These are phyloP conservation scores for Picathartes gymnocephalus DNA, from an alignment of 2,113 vertebrate genomes.

Conservation along the genomic window DNA sequence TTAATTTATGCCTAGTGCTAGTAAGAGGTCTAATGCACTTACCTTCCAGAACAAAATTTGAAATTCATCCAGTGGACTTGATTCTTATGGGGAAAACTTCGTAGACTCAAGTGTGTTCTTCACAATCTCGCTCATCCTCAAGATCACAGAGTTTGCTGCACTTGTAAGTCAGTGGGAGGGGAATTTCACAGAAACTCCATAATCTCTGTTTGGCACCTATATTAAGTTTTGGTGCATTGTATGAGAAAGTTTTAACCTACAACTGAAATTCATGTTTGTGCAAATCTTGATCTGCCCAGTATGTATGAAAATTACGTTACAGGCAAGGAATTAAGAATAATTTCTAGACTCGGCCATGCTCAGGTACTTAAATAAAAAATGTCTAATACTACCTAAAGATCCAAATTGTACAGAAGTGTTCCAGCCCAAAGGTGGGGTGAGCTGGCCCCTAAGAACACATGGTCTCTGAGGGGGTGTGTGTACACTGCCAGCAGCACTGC, in stretches of 20 bases:
- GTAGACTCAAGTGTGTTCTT: not conserved
- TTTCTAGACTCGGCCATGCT: not conserved
- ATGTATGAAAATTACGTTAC: not conserved
- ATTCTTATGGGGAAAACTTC: not conserved
- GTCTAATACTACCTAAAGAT: not conserved
- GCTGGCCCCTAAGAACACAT: not conserved
- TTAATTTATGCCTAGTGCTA: not conserved
- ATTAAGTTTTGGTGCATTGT: not conserved
- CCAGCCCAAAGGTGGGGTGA: not conserved
- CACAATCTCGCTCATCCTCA: not conserved
- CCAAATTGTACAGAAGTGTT: not conserved
- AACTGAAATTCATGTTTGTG: not conserved
- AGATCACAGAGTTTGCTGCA: not conserved
- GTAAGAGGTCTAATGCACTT: not conserved
- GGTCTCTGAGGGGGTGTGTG: too few species aligned
- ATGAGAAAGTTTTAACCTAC: not conserved
- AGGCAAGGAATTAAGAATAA: not conserved
- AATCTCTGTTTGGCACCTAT: not conserved
- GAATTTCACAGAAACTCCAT: not conserved
- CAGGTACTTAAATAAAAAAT: not conserved
- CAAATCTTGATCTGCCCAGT: not conserved
- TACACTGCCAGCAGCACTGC: not conserved
- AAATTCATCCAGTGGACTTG: not conserved
- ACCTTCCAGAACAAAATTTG: not conserved
- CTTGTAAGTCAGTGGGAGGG: not conserved